phyloP scores from a whole-genome alignment of 2,113 vertebrate genomes.

The Erythrocercus mccallii region DNA sequence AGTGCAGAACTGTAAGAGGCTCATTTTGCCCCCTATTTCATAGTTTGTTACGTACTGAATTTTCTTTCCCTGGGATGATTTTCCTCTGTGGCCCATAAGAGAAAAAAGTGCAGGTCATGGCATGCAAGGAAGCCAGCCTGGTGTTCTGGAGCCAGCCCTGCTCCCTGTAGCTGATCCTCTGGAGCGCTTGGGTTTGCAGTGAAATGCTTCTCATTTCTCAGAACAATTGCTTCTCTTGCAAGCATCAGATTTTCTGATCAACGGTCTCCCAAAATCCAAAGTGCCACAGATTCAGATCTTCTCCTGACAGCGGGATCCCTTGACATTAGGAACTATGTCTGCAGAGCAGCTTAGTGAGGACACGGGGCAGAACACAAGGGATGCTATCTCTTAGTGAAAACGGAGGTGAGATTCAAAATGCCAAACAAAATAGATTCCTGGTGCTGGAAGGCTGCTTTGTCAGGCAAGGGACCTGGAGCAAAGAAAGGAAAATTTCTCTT shows the following conservation, averaged over 20 bases:
- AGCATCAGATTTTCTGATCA: not conserved
- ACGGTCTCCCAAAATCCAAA: not conserved
- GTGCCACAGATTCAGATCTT: not conserved
- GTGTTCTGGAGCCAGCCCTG: not conserved
- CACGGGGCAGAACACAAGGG: not conserved
- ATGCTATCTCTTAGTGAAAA: not conserved
- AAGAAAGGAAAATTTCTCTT: not conserved
- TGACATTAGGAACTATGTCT: fast-evolving
- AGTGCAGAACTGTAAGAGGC: not conserved
- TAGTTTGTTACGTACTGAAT: not conserved
- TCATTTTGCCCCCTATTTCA: not conserved
- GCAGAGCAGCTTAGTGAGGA: not conserved
- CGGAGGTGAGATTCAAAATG: not conserved
- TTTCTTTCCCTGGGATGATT: not conserved
- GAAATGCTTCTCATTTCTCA: not conserved
- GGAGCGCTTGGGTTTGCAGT: not conserved
- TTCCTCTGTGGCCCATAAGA: not conserved
- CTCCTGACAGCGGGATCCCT: not conserved
- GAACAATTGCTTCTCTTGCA: not conserved
- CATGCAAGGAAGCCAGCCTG: not conserved
- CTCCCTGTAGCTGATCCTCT: not conserved
- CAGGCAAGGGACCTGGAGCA: not conserved
- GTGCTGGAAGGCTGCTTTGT: not conserved
- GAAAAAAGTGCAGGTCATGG: not conserved
- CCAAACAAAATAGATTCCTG: not conserved